Evolutionary conservation across 2,113 vertebrate species (phyloP), one percentile per base, ranked within the genome.

Genomic region (Ramphastos sulfuratus): DNA sequence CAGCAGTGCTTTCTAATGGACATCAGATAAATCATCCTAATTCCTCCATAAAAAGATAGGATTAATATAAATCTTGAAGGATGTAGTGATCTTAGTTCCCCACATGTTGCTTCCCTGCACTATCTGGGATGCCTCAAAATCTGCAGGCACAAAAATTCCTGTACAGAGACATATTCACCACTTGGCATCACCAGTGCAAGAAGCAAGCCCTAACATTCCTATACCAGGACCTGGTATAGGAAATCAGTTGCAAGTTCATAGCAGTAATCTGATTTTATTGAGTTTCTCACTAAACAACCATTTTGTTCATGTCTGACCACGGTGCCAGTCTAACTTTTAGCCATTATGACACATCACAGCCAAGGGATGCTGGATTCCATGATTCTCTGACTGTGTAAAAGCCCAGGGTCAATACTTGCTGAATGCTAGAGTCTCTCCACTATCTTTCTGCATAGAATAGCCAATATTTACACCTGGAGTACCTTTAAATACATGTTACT

Each of bases 31-130:
- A 73, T 37, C 28, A 50, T 12, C 42, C 15, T 31, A 0, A 52
- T 6, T 23, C 15, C 4, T 64, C 27, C 27, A 27, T 1, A 54
- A 17, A 35, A 83, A 78, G 50, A 27, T 1, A 63, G 3, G 11
- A 19, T 2, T 50, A 15, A 58, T 61, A 65, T 39, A 31, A 63
- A 81, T 55, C 21, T 71, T 2, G 1, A 59, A 44, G 60, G 44
- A 25, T 46, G 11, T 4, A 5, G 35, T 12, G 23, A 76, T 61
- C 8, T 17, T n/a, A 0, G 39, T 50, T 70, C 10, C 11, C 27
- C 8, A 15, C 6, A 0, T 0, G 2, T 5, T 80, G 46, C 35
- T 44, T 74, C 28, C 35, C 46, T 86, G 20, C n/a, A n/a, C 11
- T 3, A 1, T n/a, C 28, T 44, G 73, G 75, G 67, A 59, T 46